Evolutionary conservation across 35 echinoderm and acorn worm genomes (phyloP), one percentile per base, ranked within the genome.

Genomic region (Chiridota heheva): DNA sequence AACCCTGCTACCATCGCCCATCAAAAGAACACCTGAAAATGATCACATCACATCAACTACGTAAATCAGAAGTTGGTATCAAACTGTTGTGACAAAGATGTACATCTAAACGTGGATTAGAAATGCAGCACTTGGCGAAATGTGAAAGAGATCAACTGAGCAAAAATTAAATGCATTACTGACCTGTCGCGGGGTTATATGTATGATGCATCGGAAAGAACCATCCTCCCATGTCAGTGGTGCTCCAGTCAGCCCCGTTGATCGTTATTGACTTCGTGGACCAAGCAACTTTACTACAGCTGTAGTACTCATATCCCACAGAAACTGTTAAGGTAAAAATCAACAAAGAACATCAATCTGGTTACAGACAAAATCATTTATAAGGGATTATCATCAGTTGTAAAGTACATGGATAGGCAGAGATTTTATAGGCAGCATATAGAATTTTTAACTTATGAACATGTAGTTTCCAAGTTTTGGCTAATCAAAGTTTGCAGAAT

Each of bases 301-400:
- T 81, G 46, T 88, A 81, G 80, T 92, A 98, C 44, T 98, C 89
- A 83, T 98, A 98, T 2, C 95, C 95, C 85, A 98, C 85, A 36
- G 85, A 91, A 24, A 98, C 95, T 98, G 63, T 27, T 42, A 44
- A 58, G 42, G 79, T 15, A 40, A 81, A 4, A 36, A 44, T 18
- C 22, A 40, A n/a, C 6, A 62, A 35, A 36, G 41, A 41, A 20
- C 5, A 35, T 34, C 28, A 6, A 4, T 33, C n/a, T n/a, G n/a
- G 47, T 12, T 12, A n/a, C n/a, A n/a, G 47, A 53, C 47, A 53
- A 53, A 53, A n/a, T 12, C 8, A 12, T n/a, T 51, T 12, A 51
- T 12, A 51, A 31, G 22, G 12, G 22, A 53, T 53, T 12, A 53
- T 53, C 48, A 12, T 22, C 12, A 53, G 22, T 53, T 22, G 22